Evolutionary conservation across 2,797 vertebrate genomes (phyloP).

Genomic region (Sciaenops ocellatus): DNA sequence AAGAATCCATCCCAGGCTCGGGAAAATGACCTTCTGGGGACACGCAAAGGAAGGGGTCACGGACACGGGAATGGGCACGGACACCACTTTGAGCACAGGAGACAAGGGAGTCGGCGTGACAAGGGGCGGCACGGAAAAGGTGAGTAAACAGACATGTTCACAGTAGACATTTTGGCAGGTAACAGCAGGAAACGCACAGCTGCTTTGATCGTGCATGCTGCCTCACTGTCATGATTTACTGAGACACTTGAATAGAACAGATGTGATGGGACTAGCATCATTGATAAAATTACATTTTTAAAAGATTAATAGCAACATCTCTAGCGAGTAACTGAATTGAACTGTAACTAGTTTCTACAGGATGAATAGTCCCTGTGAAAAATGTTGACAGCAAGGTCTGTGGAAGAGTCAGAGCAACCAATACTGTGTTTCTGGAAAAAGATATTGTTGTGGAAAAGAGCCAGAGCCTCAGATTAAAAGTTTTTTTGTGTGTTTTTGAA

Average conservation of each 20-base stretch:
- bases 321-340: not conserved
- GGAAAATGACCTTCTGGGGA: constrained; percentile 86
- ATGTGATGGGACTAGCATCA: not conserved
- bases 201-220: not conserved
- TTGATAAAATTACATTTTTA: not conserved
- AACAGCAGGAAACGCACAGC: not conserved
- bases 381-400: not conserved
- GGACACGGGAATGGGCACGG: constrained; percentile 71
- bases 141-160: constrained; percentile 63
- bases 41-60: constrained; percentile 84
- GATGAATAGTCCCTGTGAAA: not conserved
- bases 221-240: not conserved
- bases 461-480: not conserved
- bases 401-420: not conserved
- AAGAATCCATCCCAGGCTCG: constrained; percentile 76
- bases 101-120: constrained; percentile 86
- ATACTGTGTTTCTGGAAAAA: not conserved
- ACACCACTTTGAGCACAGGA: constrained; percentile 84
- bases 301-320: not conserved
- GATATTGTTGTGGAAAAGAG: not conserved
- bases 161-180: not conserved
- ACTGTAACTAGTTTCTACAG: not conserved
- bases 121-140: constrained; percentile 89
- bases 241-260: not conserved
- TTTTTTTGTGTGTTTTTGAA: no score